Percentiles rank a stretch among this genome's conserved stretches.
Conservation (phyloP, 2,888 invertebrate species). For the Athalia rosae region DNA sequence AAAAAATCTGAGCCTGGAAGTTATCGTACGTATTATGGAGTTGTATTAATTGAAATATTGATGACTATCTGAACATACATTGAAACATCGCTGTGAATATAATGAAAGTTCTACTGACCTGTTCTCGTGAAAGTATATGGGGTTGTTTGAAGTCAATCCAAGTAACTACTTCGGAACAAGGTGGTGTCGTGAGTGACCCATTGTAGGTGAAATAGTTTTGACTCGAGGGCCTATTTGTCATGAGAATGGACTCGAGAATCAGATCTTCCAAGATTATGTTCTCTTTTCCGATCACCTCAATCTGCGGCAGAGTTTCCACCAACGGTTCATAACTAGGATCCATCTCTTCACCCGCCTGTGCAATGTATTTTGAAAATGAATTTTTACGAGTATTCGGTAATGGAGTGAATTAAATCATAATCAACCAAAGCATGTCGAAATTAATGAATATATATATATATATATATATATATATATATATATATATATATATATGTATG, state of each 20-base stretch:
- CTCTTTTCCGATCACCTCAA: conserved; percentile 76
- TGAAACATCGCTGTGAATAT: no score
- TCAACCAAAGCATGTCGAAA: background rate
- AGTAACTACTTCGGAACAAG: conserved; percentile 88
- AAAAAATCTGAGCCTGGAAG: no score
- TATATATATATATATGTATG: background rate
- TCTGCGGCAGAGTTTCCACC: conserved; percentile 76
- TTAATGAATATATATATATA: background rate
- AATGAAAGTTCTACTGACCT: conserved; percentile 74
- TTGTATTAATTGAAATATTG: no score
- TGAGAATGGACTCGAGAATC: conserved; percentile 76
- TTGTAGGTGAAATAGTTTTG: conserved; percentile 87
- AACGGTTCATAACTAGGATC: conserved; percentile 70
- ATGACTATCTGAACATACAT: no score
- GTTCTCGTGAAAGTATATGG: conserved; percentile 80
- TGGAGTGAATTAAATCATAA: no score
- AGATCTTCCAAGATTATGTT: conserved; percentile 75
- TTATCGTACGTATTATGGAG: no score
- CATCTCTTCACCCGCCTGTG: conserved; percentile 62
- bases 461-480: background rate
- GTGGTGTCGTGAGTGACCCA: conserved; percentile 92
- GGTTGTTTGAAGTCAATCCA: conserved; percentile 90
- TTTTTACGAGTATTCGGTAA: no score
- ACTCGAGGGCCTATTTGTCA: conserved; percentile 70
- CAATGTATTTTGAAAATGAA: conserved; percentile 6